These are phyloP conservation scores for Aegithalos caudatus DNA, from an alignment of 2,113 vertebrate species.

Conservation along the genomic window DNA sequence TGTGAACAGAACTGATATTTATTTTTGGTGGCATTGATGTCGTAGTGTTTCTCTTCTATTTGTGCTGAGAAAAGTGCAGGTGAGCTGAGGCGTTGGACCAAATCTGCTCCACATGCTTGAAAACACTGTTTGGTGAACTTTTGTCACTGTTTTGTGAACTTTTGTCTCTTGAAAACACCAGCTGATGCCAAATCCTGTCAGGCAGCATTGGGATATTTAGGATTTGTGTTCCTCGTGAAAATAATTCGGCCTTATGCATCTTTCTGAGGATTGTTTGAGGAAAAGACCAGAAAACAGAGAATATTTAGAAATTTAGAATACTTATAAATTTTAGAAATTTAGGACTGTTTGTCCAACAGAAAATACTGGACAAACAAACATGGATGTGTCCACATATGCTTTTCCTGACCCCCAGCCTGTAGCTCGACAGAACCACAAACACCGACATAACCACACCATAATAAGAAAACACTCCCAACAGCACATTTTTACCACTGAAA, in stretches of 20 bases:
- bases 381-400: fast-evolving
- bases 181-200: not conserved
- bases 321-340: not conserved
- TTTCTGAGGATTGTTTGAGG: not conserved
- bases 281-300: not conserved
- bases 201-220: not conserved
- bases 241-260: not conserved
- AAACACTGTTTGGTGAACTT: not conserved
- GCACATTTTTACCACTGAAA: not conserved
- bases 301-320: not conserved
- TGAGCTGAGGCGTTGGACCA: not conserved
- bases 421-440: not conserved
- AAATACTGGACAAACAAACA: not conserved
- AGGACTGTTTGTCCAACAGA: not conserved
- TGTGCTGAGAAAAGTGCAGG: not conserved
- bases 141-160: not conserved
- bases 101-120: not conserved
- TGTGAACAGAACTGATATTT: not conserved
- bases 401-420: not conserved
- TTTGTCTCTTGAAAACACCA: not conserved
- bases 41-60: not conserved
- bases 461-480: not conserved
- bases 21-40: not conserved
- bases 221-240: fast-evolving
- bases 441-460: fast-evolving